A percentile compares a stretch with the other conserved stretches of the same genome.
Evolutionary conservation across 2,113 vertebrate species (phyloP).

Genomic region (Tenrec ecaudatus): DNA sequence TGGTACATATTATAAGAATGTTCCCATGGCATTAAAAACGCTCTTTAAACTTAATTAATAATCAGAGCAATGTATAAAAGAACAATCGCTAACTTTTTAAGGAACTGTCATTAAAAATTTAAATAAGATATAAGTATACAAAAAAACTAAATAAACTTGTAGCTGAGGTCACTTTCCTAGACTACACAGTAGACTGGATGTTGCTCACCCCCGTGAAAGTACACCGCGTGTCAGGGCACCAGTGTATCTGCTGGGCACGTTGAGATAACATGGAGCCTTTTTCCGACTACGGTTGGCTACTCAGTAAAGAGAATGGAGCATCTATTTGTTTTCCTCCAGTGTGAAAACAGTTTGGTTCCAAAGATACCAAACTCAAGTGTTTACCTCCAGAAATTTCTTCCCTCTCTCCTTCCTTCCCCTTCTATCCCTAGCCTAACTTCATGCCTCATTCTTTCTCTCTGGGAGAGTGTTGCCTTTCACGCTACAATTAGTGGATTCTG

Average conservation of each 20-base stretch:
- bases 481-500: not conserved
- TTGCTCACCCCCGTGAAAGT: not conserved
- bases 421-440: not conserved
- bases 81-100: not conserved
- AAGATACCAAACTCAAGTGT: slow-evolving; percentile 1
- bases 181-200: not conserved
- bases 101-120: no score
- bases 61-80: not conserved
- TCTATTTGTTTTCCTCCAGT: not conserved
- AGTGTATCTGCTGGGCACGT: not conserved
- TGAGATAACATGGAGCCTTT: not conserved
- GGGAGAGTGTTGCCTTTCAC: not conserved
- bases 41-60: slow-evolving; percentile 3
- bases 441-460: not conserved
- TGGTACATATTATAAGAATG: not conserved
- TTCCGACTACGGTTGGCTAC: not conserved
- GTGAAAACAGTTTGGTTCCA: slow-evolving; percentile 26
- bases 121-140: not conserved
- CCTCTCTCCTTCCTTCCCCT: not conserved
- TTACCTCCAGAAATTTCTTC: not conserved
- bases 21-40: slow-evolving; percentile 42
- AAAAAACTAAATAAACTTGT: no score
- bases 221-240: not conserved
- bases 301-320: not conserved
- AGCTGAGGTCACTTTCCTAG: not conserved